Evolutionary conservation across 2,113 vertebrate genomes (phyloP).

Genomic region (Cavia aperea): DNA sequence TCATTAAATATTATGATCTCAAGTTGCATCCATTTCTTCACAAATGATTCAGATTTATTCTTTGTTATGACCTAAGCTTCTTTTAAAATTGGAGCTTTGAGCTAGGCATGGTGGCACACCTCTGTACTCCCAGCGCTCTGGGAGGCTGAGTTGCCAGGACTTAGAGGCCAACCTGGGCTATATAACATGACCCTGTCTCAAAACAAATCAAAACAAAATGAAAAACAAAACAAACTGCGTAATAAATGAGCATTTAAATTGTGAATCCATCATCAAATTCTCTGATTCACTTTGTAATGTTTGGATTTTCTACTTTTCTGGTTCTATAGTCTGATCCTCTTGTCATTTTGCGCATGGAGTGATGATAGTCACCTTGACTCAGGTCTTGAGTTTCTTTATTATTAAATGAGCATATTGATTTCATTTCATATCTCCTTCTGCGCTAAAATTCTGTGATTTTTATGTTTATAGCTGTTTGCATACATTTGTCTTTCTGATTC

Average conservation of each 20-base stretch:
- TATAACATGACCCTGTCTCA: not conserved
- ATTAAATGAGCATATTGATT: slow-evolving; percentile 24
- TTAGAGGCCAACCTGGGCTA: not conserved
- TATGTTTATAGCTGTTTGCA: slow-evolving; percentile 37
- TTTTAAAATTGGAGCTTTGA: slow-evolving; percentile 24
- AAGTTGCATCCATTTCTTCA: not conserved
- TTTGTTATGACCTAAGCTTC: not conserved
- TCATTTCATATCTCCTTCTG: slow-evolving; percentile 41
- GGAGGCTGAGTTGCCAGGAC: not conserved
- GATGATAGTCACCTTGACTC: not conserved
- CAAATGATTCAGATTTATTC: not conserved
- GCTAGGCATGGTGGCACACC: not conserved
- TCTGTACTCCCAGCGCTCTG: not conserved
- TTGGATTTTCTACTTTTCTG: not conserved
- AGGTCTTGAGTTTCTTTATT: slow-evolving; percentile 12
- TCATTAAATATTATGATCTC: not conserved
- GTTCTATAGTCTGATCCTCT: not conserved
- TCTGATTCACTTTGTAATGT: slow-evolving; percentile 29
- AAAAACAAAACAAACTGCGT: not conserved
- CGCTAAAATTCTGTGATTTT: slow-evolving; percentile 23
- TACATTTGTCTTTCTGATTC: slow-evolving; percentile 40
- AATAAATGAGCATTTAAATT: not conserved
- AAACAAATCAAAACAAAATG: not conserved
- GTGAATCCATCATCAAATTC: not conserved
- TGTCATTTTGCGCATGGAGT: slow-evolving; percentile 11